Base-by-base conservation (phyloP, 1,140 invertebrate genomes). In the Coelopa frigida region DNA sequence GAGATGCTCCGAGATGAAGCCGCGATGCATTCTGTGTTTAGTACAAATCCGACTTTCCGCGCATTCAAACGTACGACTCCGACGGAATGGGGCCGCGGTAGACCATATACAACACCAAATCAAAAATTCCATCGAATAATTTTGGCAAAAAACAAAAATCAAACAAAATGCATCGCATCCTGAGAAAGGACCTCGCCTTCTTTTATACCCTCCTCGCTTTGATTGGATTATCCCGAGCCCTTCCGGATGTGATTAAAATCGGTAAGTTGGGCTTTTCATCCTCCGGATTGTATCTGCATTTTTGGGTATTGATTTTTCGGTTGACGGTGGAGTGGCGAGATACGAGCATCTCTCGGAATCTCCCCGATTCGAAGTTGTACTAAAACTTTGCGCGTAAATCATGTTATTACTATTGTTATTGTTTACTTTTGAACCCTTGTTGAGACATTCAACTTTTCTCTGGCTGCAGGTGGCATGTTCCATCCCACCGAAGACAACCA, bases 401-500 rank as follows among this genome's bases (percentile, higher is more conserved):
- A n/a, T n/a, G n/a, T n/a, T n/a, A n/a, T n/a, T n/a, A n/a, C n/a
- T n/a, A n/a, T 40, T n/a, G 6, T 44, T 44, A 22, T 45, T 36
- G 20, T 45, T 37, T 26, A 12, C 17, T 45, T 45, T 23, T 18
- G n/a, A n/a, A n/a, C n/a, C n/a, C n/a, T n/a, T n/a, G n/a, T n/a
- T n/a, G n/a, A 7, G 11, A 4, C 15, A 37, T 15, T 36, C 35
- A 37, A 11, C 11, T 8, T 29, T 10, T 3, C 15, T 17, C 23
- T 44, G 29, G 22, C 24, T 43, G 29, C 54, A 94, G 91, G 89
- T 65, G 90, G 89, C 27, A 74, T 94, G 27, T 94, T 94, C 70
- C 89, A 94, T 76, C 82, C 83, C 18, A 54, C 60, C 24, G 66
- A 68, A 26, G 60, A 68, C 48, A 54, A 67, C 46, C 85, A 92